Conservation (phyloP, 2,888 invertebrate species). For the Tinea pellionella region DNA sequence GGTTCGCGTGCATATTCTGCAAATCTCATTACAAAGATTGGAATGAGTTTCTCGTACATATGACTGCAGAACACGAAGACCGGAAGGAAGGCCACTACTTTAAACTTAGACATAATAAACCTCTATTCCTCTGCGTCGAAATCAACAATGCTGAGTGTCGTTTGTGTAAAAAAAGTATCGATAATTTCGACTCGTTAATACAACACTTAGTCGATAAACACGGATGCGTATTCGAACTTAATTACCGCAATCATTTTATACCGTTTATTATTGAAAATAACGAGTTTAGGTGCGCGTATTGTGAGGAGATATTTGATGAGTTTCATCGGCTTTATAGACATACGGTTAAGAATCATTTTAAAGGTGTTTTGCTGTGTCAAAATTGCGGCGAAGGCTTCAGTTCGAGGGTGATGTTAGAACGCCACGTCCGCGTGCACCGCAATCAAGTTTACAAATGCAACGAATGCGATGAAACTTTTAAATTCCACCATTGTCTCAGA, state of each 20-base stretch:
- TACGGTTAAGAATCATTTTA: neutral
- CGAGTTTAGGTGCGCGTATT: neutral
- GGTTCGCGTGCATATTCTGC: neutral
- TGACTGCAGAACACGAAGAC: neutral
- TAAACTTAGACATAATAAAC: neutral
- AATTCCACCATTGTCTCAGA: neutral
- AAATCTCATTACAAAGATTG: neutral
- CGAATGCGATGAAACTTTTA: neutral
- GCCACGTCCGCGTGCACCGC: neutral
- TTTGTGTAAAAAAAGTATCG: neutral
- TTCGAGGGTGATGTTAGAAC: neutral
- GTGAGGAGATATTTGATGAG: neutral
- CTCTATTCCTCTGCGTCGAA: neutral
- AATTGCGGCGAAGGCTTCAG: neutral
- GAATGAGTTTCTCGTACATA: neutral
- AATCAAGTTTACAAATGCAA: neutral
- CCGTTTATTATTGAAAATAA: neutral
- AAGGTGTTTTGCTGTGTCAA: neutral
- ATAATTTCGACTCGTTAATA: neutral
- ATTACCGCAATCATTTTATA: neutral
- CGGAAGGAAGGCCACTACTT: neutral
- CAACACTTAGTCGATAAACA: neutral
- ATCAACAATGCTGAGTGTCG: neutral
- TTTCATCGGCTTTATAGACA: neutral
- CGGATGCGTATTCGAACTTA: neutral